These are phyloP conservation scores for Eristalis intricaria DNA, from an alignment of 2,888 invertebrate genomes.

Conservation along the genomic window DNA sequence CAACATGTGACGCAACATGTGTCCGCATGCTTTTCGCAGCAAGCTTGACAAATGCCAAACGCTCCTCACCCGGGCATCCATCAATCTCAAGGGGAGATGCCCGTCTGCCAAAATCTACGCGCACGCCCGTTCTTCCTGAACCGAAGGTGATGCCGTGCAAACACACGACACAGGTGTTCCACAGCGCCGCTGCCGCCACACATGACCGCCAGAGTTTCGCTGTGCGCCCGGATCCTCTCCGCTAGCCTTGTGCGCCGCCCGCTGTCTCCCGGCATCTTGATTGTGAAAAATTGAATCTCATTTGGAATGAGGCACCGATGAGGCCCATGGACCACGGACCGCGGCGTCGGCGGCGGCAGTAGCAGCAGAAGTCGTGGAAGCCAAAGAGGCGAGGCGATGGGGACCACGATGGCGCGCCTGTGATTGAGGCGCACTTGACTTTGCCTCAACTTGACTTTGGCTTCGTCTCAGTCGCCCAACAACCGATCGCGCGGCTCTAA, in stretches of 20 bases:
- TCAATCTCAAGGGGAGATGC: slow-evolving; percentile 56
- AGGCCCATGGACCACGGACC: not conserved
- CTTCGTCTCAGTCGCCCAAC: not conserved
- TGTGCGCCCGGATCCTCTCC: not conserved
- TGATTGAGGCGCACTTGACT: slow-evolving; percentile 59
- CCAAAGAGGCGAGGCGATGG: not conserved
- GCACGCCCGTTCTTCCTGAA: slow-evolving; percentile 59
- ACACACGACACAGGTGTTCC: slow-evolving; percentile 63
- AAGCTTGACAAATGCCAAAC: slow-evolving; percentile 69
- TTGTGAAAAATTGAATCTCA: slow-evolving; percentile 69
- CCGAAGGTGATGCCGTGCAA: slow-evolving; percentile 61
- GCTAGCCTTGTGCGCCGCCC: not conserved
- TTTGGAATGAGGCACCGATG: slow-evolving; percentile 41
- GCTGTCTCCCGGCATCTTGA: slow-evolving; percentile 50
- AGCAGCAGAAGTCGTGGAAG: not conserved
- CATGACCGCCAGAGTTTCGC: slow-evolving; percentile 45
- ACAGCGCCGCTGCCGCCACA: slow-evolving; percentile 11
- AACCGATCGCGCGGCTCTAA: not conserved
- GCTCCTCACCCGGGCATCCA: slow-evolving; percentile 66
- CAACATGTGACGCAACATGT: slow-evolving; percentile 62
- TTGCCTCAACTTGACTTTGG: slow-evolving; percentile 17
- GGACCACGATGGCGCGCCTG: not conserved
- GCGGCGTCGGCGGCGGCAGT: not conserved
- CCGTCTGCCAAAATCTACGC: slow-evolving; percentile 33
- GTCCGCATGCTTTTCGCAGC: slow-evolving; percentile 52